Conservation (phyloP, 1,140 invertebrate species). For the Drosophila orena region DNA sequence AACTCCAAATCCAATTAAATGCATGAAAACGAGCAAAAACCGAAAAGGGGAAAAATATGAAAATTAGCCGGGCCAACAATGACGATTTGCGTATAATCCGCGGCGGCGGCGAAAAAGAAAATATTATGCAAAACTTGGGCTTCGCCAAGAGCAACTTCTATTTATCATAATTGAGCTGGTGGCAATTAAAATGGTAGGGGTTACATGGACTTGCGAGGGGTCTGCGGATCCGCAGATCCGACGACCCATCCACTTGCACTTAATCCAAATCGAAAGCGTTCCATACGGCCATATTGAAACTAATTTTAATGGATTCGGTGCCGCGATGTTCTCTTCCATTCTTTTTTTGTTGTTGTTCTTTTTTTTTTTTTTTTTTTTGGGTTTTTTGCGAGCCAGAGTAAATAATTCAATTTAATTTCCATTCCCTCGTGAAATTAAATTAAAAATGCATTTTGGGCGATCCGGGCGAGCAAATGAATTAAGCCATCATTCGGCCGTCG, state of each 20-base stretch:
- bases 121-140: constrained; percentile 61
- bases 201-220: not conserved
- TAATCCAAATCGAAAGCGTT: constrained; percentile 70
- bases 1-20: constrained; percentile 64
- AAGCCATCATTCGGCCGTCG: constrained; percentile 64
- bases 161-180: constrained; percentile 70
- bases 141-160: constrained; percentile 24
- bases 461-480: constrained; percentile 61
- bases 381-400: constrained; percentile 14
- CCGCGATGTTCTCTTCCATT: constrained; percentile 37
- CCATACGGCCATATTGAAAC: constrained; percentile 46
- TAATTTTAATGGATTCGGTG: constrained; percentile 72
- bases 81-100: constrained; percentile 80
- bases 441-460: constrained; percentile 77
- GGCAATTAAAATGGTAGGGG: constrained; percentile 50
- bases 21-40: constrained; percentile 66
- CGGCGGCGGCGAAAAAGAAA: constrained; percentile 12
- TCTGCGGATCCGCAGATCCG: not conserved
- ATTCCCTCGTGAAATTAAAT: constrained; percentile 66
- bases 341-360: constrained; percentile 25
- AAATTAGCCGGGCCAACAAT: constrained; percentile 55
- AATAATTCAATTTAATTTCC: constrained; percentile 58
- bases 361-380: too few species aligned
- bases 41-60: constrained; percentile 46
- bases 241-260: constrained; percentile 20